These are phyloP conservation scores for Atrichornis clamosus DNA, from an alignment of 2,113 vertebrate species.

Conservation along the genomic window DNA sequence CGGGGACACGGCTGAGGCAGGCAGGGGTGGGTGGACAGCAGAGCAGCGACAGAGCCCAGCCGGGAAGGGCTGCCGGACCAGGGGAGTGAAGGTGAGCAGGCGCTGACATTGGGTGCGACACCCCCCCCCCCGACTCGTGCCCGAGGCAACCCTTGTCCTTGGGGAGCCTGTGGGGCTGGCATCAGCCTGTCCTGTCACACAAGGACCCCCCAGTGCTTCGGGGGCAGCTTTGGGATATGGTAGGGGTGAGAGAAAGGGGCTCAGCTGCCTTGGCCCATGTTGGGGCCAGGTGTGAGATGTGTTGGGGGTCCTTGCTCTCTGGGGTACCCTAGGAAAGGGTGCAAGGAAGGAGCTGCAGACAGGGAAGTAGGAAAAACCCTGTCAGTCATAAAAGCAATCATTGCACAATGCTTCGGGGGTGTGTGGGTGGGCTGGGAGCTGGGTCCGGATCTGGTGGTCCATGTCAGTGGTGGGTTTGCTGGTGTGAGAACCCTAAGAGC, in stretches of 20 bases:
- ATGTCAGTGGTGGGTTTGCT: background rate
- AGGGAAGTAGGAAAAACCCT: background rate
- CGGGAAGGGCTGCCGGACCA: background rate
- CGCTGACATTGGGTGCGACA: background rate
- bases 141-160: rapidly evolving
- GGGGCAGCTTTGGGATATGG: no score
- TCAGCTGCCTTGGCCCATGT: background rate
- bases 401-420: background rate
- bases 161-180: background rate
- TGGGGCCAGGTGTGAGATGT: background rate
- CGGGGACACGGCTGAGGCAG: background rate
- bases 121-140: rapidly evolving
- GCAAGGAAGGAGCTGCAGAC: background rate
- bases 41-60: background rate
- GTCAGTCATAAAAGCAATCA: rapidly evolving
- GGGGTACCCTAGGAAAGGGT: no score
- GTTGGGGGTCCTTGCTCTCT: no score
- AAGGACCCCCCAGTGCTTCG: background rate
- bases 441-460: background rate
- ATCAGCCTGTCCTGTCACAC: background rate
- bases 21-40: rapidly evolving
- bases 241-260: background rate
- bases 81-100: background rate
- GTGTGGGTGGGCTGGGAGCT: background rate
- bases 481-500: background rate